Base-by-base conservation (phyloP, 53 echinoderm and acorn worm species). In the Temnopleurus reevesii region DNA sequence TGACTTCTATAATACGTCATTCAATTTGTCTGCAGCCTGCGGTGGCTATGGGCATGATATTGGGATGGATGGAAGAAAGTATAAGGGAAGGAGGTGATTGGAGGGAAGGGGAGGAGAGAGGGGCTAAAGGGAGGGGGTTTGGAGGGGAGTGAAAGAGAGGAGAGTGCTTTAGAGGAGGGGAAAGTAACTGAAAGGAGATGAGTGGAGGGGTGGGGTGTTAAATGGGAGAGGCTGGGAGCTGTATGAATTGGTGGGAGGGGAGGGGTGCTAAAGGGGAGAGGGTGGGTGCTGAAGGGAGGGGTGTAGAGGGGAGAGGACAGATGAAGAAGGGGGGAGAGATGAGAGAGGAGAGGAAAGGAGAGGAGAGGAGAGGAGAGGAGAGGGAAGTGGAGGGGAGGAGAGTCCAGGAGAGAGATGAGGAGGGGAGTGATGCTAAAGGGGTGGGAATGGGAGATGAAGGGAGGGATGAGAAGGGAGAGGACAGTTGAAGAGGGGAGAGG, bases 11-110 rank as follows among this genome's bases (percentile, higher is more conserved):
- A n/a, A 71, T 38, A 41, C 10, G 71, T 71, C 41, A 71, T 71
- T 71, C 71, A 71, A 71, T 71, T 71, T 71, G 71, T 71, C 71
- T 71, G 71, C 41, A 41, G 71, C 71, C 71, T 36, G 15, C 28
- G 71, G 71, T 36, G 36, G 71, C 10, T 1, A 41, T 38, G 8
- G 17, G 38, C 21, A n/a, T n/a, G n/a, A n/a, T n/a, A n/a, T n/a
- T n/a, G n/a, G n/a, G n/a, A n/a, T n/a, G n/a, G n/a, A n/a, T n/a
- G n/a, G n/a, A n/a, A n/a, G n/a, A n/a, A n/a, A n/a, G n/a, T n/a
- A n/a, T n/a, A n/a, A n/a, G n/a, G n/a, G n/a, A n/a, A n/a, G n/a
- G n/a, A n/a, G n/a, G n/a, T n/a, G n/a, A n/a, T n/a, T n/a, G n/a
- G n/a, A n/a, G n/a, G n/a, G n/a, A n/a, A n/a, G n/a, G n/a, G n/a